A percentile compares a stretch with the other conserved stretches of the same genome.
Conservation (phyloP, 2,797 vertebrate species). For the Clamator glandarius region DNA sequence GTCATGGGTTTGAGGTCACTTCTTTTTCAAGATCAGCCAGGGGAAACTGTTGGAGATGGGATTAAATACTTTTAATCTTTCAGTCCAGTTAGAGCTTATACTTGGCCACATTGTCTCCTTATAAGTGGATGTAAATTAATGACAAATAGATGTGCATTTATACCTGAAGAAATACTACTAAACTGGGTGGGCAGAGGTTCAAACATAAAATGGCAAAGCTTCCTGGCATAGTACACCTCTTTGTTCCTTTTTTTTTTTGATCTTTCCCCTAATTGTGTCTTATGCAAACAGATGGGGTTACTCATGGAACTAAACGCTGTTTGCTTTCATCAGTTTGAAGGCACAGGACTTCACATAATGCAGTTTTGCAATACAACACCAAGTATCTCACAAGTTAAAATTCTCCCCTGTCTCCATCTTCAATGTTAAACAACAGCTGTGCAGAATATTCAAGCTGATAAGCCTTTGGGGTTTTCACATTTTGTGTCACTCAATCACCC, state of each 20-base stretch:
- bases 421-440: slow-evolving; percentile 42
- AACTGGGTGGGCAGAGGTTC: background rate
- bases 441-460: slow-evolving; percentile 24
- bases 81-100: background rate
- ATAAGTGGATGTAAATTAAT: background rate
- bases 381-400: slow-evolving; percentile 24
- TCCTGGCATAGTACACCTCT: background rate
- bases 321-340: slow-evolving; percentile 24
- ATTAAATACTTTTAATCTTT: background rate
- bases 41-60: background rate
- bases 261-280: background rate
- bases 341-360: background rate
- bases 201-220: background rate
- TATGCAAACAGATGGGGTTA: slow-evolving; percentile 35
- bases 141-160: background rate
- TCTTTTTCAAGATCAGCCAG: background rate
- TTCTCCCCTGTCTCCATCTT: background rate
- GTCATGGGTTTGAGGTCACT: background rate
- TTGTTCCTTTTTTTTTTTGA: background rate
- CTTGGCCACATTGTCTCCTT: background rate
- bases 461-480: slow-evolving; percentile 27
- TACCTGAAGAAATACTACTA: background rate
- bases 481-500: background rate
- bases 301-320: background rate
- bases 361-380: slow-evolving; percentile 46